Conservation (phyloP, 2,888 invertebrate species). For the Vanessa cardui region DNA sequence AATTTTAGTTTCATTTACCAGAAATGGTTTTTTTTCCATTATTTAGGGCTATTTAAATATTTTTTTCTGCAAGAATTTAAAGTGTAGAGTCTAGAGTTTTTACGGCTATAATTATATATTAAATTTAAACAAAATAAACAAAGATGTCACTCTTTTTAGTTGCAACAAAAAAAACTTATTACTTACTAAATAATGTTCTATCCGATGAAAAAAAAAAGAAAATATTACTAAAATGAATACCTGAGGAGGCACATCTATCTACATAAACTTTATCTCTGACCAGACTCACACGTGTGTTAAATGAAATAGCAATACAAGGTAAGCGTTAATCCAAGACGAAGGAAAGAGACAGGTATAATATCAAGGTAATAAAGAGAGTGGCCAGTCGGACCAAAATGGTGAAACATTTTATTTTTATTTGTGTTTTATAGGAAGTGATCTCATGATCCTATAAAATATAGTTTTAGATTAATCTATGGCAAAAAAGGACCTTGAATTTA, state of each 20-base stretch:
- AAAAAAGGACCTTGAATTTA: constrained; percentile 29
- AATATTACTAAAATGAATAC: neutral
- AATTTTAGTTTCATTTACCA: too few species aligned
- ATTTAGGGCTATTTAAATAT: too few species aligned
- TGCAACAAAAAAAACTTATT: too few species aligned
- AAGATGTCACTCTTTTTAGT: too few species aligned
- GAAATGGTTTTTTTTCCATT: too few species aligned
- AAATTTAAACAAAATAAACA: too few species aligned
- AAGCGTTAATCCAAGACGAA: constrained; percentile 42
- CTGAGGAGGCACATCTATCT: neutral
- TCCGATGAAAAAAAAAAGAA: too few species aligned
- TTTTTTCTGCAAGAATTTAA: too few species aligned
- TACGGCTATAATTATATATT: too few species aligned
- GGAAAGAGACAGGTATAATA: constrained; percentile 56
- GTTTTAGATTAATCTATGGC: constrained; percentile 27
- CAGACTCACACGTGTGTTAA: constrained; percentile 66
- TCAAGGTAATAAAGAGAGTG: constrained; percentile 69
- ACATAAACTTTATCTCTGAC: constrained; percentile 56
- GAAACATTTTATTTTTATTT: constrained; percentile 61
- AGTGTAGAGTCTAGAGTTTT: too few species aligned
- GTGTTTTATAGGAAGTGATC: constrained; percentile 69
- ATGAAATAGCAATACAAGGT: constrained; percentile 57
- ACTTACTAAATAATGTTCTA: too few species aligned
- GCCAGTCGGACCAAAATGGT: constrained; percentile 61
- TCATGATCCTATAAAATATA: constrained; percentile 53